Base-by-base conservation (phyloP, 2,797 vertebrate species). In the Gambelia wislizenii region DNA sequence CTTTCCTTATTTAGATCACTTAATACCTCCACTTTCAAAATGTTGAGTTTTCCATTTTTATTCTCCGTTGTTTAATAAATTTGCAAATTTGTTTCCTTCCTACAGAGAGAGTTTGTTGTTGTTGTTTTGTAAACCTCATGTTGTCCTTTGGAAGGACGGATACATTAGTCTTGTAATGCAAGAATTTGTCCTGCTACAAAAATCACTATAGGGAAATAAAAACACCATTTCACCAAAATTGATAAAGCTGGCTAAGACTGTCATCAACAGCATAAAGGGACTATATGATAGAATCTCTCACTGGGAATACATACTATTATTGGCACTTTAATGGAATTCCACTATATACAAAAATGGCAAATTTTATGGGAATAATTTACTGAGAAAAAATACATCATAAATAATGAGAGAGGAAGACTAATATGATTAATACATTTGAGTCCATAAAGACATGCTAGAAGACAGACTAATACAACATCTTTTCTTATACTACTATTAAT, bases 31-130 rank as follows among this genome's bases (percentile, higher is more conserved):
- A 85, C 3, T 33, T 69, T 56, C 12, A 59, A 25, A 82, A 12
- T 2, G 30, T 90, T 22, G 82, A 64, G 36, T 5, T 67, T 88
- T 91, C 82, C 20, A 78, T 59, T 44, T 70, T 89, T 80, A 33
- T 14, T 88, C 16, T 52, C 10, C 39, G 75, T 12, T 79, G 84
- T 67, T 42, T 83, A 16, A 42, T 13, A 64, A 64, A 47, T 4
- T 22, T 14, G n/a, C 79, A 81, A 56, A 39, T 59, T 39, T 39
- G 4, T 42, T n/a, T 56, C 22, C 33, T 61, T 61, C 54, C 36
- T 61, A 42, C 54, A 59, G 22, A 42, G 4, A 42, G 36, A 42
- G 2, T 36, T 61, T n/a, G n/a, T n/a, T n/a, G n/a, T n/a, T n/a
- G n/a, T n/a, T n/a, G n/a, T n/a, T 59, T 42, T 42, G 1, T 27